Percentiles rank a stretch among this genome's conserved stretches.
Evolutionary conservation across 1,140 invertebrate genomes (phyloP).

Genomic region (Nasonia vitripennis): DNA sequence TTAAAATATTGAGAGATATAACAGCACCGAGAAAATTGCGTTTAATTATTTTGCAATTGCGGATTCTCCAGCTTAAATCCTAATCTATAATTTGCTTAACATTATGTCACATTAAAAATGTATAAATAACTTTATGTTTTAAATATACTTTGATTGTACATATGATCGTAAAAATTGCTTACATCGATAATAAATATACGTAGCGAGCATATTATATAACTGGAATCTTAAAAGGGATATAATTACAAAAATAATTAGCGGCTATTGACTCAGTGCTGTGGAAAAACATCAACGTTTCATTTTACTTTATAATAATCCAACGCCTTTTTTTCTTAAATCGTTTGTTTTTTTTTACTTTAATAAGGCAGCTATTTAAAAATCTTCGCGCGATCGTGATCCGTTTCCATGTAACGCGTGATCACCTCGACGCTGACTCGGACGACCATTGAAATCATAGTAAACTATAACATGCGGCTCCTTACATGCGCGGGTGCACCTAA

Average conservation of each 20-base stretch:
- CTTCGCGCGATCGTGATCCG: conserved; percentile 34
- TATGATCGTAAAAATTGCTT: conserved; percentile 41
- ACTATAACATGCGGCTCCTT: not conserved
- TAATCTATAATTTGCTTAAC: conserved; percentile 9
- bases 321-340: conserved; percentile 27
- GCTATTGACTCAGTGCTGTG: conserved; percentile 29
- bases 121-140: conserved; percentile 42
- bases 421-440: conserved; percentile 43
- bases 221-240: not conserved
- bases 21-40: conserved; percentile 26
- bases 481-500: conserved; percentile 5
- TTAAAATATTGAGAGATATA: conserved; percentile 17
- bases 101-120: conserved; percentile 46
- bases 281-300: conserved; percentile 29
- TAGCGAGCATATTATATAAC: conserved; percentile 18
- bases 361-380: conserved; percentile 49
- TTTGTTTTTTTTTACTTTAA: conserved; percentile 35
- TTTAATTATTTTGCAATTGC: conserved; percentile 28
- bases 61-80: not conserved
- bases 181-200: conserved; percentile 31
- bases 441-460: not conserved
- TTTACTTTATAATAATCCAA: conserved; percentile 12
- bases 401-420: not conserved
- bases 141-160: conserved; percentile 48
- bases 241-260: conserved; percentile 39